phyloP scores from a whole-genome alignment of 2,113 vertebrate genomes.

The Cyanistes caeruleus region DNA sequence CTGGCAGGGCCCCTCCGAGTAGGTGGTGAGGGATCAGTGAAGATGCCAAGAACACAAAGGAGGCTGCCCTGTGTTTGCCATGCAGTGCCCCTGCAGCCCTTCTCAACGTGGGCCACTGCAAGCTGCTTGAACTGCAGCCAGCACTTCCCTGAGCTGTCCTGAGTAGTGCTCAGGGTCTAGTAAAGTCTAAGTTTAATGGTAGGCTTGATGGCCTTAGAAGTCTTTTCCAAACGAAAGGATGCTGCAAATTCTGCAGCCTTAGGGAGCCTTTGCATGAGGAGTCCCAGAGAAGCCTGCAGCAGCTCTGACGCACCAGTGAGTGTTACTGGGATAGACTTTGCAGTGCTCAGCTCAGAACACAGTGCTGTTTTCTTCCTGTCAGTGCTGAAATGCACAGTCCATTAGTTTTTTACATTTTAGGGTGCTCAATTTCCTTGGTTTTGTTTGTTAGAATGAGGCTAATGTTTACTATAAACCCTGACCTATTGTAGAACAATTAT shows the following conservation, averaged over 20 bases:
- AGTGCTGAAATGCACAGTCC: neutral
- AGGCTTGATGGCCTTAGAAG: neutral
- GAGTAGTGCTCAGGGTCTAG: neutral
- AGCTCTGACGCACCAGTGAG: neutral
- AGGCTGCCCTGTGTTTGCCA: neutral
- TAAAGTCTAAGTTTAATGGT: neutral
- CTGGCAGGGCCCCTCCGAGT: neutral
- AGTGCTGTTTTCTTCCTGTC: neutral
- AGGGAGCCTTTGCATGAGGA: neutral
- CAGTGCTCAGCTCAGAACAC: neutral
- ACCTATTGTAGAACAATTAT: neutral
- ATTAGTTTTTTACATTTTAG: neutral
- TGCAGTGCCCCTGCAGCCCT: neutral
- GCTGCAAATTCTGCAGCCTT: neutral
- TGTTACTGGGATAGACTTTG: neutral
- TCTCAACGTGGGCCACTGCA: neutral
- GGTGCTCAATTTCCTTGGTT: neutral
- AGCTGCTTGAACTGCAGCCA: neutral
- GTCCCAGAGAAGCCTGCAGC: neutral
- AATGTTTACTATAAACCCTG: neutral
- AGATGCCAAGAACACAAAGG: neutral
- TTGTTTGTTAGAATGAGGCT: neutral
- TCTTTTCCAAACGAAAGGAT: neutral
- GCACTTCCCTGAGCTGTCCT: neutral
- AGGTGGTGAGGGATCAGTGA: neutral